Conservation (phyloP, 2,888 invertebrate species). For the Acleris cristana region DNA sequence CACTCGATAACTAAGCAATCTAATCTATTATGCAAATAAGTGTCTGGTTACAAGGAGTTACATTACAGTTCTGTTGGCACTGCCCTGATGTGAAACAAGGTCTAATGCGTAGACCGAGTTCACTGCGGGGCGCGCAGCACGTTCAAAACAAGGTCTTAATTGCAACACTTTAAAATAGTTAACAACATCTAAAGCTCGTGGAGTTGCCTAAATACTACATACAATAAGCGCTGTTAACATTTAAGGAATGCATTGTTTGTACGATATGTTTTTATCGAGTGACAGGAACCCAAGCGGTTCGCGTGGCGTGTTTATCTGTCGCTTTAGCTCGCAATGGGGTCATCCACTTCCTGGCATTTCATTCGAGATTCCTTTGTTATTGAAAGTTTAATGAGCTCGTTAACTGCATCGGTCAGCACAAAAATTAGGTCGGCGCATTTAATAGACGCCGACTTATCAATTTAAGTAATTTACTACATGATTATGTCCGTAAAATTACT, state of each 20-base stretch:
- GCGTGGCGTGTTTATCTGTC: constrained; percentile 48
- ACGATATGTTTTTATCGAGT: constrained; percentile 46
- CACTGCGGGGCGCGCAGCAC: constrained; percentile 65
- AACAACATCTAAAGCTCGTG: constrained; percentile 57
- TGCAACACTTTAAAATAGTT: constrained; percentile 45
- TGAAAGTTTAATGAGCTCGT: constrained; percentile 35
- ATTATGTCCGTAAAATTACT: constrained; percentile 30
- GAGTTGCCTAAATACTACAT: constrained; percentile 47
- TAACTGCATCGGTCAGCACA: constrained; percentile 29
- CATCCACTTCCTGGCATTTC: constrained; percentile 40
- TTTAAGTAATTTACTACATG: constrained; percentile 27
- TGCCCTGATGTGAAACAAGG: constrained; percentile 75
- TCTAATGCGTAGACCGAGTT: constrained; percentile 77
- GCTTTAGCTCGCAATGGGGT: constrained; percentile 41
- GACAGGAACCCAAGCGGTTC: constrained; percentile 43
- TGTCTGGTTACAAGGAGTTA: constrained; percentile 61
- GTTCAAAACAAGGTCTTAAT: constrained; percentile 52
- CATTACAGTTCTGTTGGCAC: constrained; percentile 48
- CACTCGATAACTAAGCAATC: constrained; percentile 63
- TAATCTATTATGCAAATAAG: constrained; percentile 70
- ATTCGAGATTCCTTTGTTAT: constrained; percentile 33
- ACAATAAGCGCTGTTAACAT: constrained; percentile 41
- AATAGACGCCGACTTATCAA: constrained; percentile 24
- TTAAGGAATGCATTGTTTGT: constrained; percentile 6
- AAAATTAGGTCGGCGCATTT: constrained; percentile 27